Evolutionary conservation across 2,888 invertebrate genomes (phyloP).

Genomic region (Phymatocera aterrima): DNA sequence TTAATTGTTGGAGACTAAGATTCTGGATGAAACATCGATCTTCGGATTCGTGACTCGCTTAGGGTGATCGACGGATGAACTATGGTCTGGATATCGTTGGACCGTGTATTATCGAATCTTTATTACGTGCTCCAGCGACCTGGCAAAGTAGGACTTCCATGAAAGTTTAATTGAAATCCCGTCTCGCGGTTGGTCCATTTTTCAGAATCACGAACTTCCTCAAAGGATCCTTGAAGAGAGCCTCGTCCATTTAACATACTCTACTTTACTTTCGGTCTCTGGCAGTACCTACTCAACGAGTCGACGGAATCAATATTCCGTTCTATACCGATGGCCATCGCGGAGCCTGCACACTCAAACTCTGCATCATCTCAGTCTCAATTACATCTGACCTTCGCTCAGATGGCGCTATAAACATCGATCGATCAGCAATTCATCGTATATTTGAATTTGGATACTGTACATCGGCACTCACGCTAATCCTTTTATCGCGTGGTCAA

Average conservation of each 20-base stretch:
- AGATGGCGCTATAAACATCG: slow-evolving; percentile 14
- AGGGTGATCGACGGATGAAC: slow-evolving; percentile 54
- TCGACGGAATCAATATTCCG: slow-evolving; percentile 20
- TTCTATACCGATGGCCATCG: neutral
- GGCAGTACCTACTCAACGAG: neutral
- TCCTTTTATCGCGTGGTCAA: slow-evolving; percentile 34
- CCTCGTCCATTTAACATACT: slow-evolving; percentile 12
- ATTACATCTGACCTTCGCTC: neutral
- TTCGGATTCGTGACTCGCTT: neutral
- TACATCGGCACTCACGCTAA: neutral
- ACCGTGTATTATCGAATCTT: slow-evolving; percentile 60
- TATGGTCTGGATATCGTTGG: slow-evolving; percentile 59
- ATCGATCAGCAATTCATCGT: slow-evolving; percentile 1
- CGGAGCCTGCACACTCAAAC: neutral
- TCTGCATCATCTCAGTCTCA: slow-evolving; percentile 7
- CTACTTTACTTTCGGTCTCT: neutral
- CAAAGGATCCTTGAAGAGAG: slow-evolving; percentile 48
- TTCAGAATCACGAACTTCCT: slow-evolving; percentile 54
- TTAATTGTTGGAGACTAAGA: neutral
- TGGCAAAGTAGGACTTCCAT: slow-evolving; percentile 59
- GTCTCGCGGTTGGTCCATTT: slow-evolving; percentile 53
- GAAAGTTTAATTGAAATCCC: slow-evolving; percentile 63
- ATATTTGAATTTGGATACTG: neutral
- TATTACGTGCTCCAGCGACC: slow-evolving; percentile 60
- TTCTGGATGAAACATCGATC: neutral